These are phyloP conservation scores for Pipra filicauda DNA, from an alignment of 2,113 vertebrate species.

Conservation along the genomic window DNA sequence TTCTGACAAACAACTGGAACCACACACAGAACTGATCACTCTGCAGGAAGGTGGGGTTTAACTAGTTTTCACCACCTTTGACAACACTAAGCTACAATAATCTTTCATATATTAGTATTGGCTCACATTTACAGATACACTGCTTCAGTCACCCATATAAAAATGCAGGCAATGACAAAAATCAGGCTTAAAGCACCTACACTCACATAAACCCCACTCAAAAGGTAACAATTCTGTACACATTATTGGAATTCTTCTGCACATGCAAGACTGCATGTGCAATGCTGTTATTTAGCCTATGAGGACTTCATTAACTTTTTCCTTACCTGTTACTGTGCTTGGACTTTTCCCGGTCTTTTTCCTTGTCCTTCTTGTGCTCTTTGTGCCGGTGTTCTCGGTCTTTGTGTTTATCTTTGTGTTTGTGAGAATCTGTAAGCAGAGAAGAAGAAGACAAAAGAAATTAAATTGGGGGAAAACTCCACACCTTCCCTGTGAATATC, in stretches of 20 bases:
- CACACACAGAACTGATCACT: not conserved
- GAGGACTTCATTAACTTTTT: not conserved
- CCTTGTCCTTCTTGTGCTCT: constrained; percentile 96
- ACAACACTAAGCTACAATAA: not conserved
- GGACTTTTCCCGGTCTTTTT: constrained; percentile 88
- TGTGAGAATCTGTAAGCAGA: constrained; percentile 88
- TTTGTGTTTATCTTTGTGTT: constrained; percentile 96
- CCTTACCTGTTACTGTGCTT: constrained; percentile 93
- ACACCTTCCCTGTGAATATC: not conserved
- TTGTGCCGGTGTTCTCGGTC: constrained; percentile 94
- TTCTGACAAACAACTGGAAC: not conserved
- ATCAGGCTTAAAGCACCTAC: constrained; percentile 3
- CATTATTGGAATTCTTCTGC: not conserved
- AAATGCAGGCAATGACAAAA: not conserved
- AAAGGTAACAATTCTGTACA: not conserved
- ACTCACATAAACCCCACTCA: not conserved
- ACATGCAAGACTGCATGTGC: not conserved
- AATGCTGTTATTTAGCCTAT: not conserved
- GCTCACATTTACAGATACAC: not conserved
- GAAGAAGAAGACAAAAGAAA: constrained; percentile 53
- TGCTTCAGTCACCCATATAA: not conserved
- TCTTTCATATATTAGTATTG: not conserved
- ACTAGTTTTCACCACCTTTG: not conserved
- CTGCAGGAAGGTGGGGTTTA: not conserved
- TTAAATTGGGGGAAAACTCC: constrained; percentile 8